Evolutionary conservation across 2,797 vertebrate species (phyloP).

Genomic region (Cirrhinus molitorella): DNA sequence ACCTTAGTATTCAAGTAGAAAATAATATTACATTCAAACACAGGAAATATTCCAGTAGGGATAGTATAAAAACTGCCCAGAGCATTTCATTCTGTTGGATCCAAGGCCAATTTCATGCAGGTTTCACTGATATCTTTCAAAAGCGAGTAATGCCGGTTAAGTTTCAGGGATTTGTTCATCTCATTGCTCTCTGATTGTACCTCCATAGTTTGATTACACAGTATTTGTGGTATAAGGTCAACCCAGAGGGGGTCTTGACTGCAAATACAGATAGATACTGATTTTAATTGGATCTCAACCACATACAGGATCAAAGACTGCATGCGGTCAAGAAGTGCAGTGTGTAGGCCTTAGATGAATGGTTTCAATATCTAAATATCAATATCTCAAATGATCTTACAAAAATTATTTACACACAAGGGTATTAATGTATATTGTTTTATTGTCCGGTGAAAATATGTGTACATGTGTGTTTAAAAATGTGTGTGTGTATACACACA

Average conservation of each 20-base stretch:
- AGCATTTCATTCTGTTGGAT: constrained; percentile 17
- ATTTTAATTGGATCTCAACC: constrained; percentile 16
- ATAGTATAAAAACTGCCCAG: neutral
- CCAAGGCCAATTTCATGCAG: constrained; percentile 36
- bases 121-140: constrained; percentile 27
- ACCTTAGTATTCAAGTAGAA: constrained; percentile 1
- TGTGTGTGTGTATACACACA: too few species aligned
- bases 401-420: neutral
- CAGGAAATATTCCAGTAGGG: neutral
- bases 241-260: constrained; percentile 5
- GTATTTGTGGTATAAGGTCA: constrained; percentile 11
- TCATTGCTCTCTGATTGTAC: constrained; percentile 15
- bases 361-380: neutral
- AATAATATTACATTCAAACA: constrained; percentile 25
- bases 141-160: constrained; percentile 2
- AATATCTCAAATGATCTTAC: neutral
- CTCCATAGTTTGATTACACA: neutral
- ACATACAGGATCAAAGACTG: neutral
- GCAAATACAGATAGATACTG: neutral
- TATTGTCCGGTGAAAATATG: neutral
- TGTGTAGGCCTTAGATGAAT: neutral
- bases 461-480: too few species aligned
- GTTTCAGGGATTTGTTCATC: constrained; percentile 16
- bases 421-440: neutral
- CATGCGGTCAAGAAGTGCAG: neutral